Base-by-base conservation (phyloP, 2,113 vertebrate species). In the Thymallus thymallus region DNA sequence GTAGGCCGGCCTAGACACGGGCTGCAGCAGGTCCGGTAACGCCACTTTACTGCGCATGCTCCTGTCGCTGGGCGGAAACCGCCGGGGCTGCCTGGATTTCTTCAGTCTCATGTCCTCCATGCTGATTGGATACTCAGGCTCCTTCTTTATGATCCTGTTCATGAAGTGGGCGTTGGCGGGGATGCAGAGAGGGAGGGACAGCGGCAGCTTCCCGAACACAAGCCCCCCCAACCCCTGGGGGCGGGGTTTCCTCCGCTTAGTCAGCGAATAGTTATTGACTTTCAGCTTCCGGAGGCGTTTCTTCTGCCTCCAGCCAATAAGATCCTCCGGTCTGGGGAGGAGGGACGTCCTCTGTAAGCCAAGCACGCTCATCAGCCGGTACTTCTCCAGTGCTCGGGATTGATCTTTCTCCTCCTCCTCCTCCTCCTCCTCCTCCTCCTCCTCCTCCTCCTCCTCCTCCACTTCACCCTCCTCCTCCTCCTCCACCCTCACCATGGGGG, bases 221-320 rank as follows among this genome's bases (percentile, higher is more conserved):
- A 82, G 63, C 5, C 56, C 56, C 18, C 9, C 85, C 0, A 86
- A 71, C 20, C 82, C 78, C 24, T 72, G n/a, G 18, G 74, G 6
- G 24, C 87, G 88, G 1, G 92, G 92, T 84, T 91, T 92, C 41
- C 92, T 78, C 46, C 91, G 77, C n/a, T 89, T 86, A n/a, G 91
- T 93, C 35, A 94, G 89, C 0, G 91, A 94, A 60, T 94, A 94
- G 80, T 93, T 91, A 82, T 90, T 93, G 13, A 90, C 92, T 80
- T 94, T 94, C 29, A 92, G 86, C 75, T 94, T 93, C 74, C 93
- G 83, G 51, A 94, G 90, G 4, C 93, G 87, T 71, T 93, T 94
- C 85, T 94, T 94, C 73, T 94, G 93, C 58, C 91, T 91, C 93
- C 93, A 94, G 45, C 92, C 92, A 6, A 92, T 90, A 51, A 91